Base-by-base conservation (phyloP, 2,113 vertebrate species). In the Shinisaurus crocodilurus region DNA sequence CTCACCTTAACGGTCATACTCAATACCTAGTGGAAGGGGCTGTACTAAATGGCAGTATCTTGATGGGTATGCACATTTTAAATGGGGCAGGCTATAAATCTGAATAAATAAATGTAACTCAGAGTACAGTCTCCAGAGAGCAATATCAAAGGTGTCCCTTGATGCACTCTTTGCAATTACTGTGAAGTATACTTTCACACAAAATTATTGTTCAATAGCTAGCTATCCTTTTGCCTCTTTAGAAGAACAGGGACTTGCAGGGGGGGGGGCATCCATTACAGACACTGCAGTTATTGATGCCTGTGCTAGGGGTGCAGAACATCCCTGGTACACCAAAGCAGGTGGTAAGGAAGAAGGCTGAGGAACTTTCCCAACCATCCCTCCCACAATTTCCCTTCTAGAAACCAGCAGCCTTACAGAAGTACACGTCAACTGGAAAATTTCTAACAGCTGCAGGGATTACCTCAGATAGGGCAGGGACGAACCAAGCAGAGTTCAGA, bases 381-480 rank as follows among this genome's bases (percentile, higher is more conserved):
- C 77, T 79, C 43, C 37, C 74, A 74, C 15, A 34, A 29, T 65
- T 48, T 84, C 40, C 13, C 32, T 72, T 48, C 57, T 76, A 65
- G 65, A 77, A 76, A 76, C 34, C 54, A 67, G 32, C 76, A 34
- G 72, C 15, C 81, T 75, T 85, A 85, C 34, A 76, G 77, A 89
- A 83, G 15, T 65, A 89, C 67, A 85, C 85, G 72, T 34, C 88
- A 89, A 85, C 23, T 85, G 70, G 57, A 65, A 63, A 84, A 84
- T 84, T 72, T 77, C 32, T 85, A 81, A 89, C 88, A 89, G 81
- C 82, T 76, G 82, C 32, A 85, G 75, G 65, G 70, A 83, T 91
- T 69, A 88, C 43, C 69, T 87, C 43, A 50, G 67, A 82, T 63
- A 65, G 32, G 69, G 77, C 77, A 90, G 54, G 69, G 72, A 74